Conservation (phyloP, 1,140 invertebrate species). For the Caligus rogercresseyi region DNA sequence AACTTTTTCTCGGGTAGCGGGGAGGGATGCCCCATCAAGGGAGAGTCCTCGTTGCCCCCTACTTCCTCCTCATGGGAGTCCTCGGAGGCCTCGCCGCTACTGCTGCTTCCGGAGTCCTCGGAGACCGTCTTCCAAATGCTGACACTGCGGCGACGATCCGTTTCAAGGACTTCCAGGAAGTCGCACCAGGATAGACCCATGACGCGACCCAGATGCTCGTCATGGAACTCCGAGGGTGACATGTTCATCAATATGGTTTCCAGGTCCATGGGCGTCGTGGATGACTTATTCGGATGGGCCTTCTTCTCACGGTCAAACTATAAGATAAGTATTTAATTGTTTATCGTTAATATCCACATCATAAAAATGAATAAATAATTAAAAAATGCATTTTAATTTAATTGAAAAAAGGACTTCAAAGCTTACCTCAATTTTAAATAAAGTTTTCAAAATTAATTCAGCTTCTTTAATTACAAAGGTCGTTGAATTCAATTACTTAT, state of each 20-base stretch:
- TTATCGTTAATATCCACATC: not conserved
- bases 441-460: no score
- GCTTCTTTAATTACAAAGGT: no score
- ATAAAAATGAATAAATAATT: not conserved
- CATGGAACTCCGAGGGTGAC: constrained; percentile 38
- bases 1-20: not conserved
- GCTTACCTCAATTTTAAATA: no score
- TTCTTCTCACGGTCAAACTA: constrained; percentile 35
- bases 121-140: not conserved
- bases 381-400: no score
- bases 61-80: no score
- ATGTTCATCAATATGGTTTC: constrained; percentile 37
- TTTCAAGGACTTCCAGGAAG: constrained; percentile 28
- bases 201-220: constrained; percentile 38
- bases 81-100: not conserved
- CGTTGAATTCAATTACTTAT: no score
- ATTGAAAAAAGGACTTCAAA: no score
- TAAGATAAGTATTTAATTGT: constrained; percentile 14
- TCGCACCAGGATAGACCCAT: constrained; percentile 35
- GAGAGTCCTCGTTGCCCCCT: no score
- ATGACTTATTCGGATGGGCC: constrained; percentile 34
- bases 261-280: constrained; percentile 32
- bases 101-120: not conserved
- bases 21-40: not conserved
- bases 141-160: constrained; percentile 8